Evolutionary conservation across 2,797 vertebrate species (phyloP), one percentile per base, ranked within the genome.

Genomic region (Salarias fasciatus): DNA sequence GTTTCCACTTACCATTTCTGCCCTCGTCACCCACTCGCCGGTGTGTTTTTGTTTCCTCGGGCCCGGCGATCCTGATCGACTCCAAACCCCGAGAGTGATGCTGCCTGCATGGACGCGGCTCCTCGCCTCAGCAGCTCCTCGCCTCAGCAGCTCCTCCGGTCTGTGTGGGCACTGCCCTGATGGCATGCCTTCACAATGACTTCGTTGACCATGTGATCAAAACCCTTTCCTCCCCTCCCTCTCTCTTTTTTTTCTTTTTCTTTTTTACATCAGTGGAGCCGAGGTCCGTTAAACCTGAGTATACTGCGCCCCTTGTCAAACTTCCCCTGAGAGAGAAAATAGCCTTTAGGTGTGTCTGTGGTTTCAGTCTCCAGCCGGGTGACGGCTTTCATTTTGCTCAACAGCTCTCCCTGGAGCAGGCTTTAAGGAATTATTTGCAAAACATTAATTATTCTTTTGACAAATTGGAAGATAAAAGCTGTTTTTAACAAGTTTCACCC

Each of bases 1-100:
- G 79, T 79, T 88, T 88, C 72, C 82, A 89, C 89, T 89, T 85
- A 92, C 91, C 88, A 89, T 92, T 71, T 82, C 58, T 71, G 53
- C 71, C 72, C 62, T 53, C 63, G 49, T 73, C 70, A 43, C 61
- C 50, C 46, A 0, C 48, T 75, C 46, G 0, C 48, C 77, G 46
- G 36, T 65, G 67, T 62, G 63, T 79, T 73, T 73, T 6, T 64
- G 54, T 75, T 41, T 83, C 55, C 58, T 52, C 57, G 37, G 52
- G 68, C 46, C 29, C 24, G 28, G 46, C 31, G 5, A 60, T 45
- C 53, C 38, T 0, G 60, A 63, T 54, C 33, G 5, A 49, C 46
- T 73, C 47, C 13, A 47, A 63, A 9, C 65, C 80, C 30, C 37
- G 13, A 53, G 70, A 77, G 44, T 28, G 73, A 78, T 82, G 76